These are phyloP conservation scores for Cyclina sinensis DNA, from an alignment of 1,140 invertebrate species.

Conservation along the genomic window DNA sequence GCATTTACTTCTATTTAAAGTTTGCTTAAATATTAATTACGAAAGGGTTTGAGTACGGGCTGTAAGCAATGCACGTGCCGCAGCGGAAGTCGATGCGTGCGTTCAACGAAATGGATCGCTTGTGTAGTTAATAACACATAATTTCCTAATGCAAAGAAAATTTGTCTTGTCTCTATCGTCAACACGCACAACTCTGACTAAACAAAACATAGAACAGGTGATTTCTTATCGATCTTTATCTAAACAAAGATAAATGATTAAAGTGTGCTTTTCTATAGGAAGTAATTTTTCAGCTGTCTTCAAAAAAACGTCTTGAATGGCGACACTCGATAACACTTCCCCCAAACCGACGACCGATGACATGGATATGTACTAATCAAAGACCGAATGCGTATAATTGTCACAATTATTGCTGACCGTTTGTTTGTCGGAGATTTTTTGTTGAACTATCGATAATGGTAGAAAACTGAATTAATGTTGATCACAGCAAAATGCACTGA, in stretches of 20 bases:
- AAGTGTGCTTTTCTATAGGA: constrained; percentile 25
- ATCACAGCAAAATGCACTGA: background rate
- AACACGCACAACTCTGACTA: background rate
- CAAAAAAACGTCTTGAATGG: constrained; percentile 1
- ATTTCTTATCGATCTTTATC: constrained; percentile 10
- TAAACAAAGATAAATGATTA: constrained; percentile 16
- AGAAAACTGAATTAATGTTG: background rate
- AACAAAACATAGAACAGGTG: constrained; percentile 33
- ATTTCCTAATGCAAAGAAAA: background rate
- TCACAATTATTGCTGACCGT: constrained; percentile 2
- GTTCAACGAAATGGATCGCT: constrained; percentile 23
- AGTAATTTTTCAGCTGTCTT: constrained; percentile 26
- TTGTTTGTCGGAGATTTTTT: background rate
- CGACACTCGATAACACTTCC: constrained; percentile 10
- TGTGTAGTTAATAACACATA: constrained; percentile 44
- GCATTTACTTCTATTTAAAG: constrained; percentile 18
- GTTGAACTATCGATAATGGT: background rate
- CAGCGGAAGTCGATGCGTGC: background rate
- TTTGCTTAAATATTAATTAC: constrained; percentile 20
- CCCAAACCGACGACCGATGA: background rate
- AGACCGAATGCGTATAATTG: background rate
- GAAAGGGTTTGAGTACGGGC: background rate
- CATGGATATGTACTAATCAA: constrained; percentile 48
- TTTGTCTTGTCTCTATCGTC: background rate
- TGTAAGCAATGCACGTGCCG: constrained; percentile 1